Percentiles rank a stretch among this genome's conserved stretches.
Evolutionary conservation across 2,888 invertebrate species (phyloP).

Genomic region (Tenthredo livida): DNA sequence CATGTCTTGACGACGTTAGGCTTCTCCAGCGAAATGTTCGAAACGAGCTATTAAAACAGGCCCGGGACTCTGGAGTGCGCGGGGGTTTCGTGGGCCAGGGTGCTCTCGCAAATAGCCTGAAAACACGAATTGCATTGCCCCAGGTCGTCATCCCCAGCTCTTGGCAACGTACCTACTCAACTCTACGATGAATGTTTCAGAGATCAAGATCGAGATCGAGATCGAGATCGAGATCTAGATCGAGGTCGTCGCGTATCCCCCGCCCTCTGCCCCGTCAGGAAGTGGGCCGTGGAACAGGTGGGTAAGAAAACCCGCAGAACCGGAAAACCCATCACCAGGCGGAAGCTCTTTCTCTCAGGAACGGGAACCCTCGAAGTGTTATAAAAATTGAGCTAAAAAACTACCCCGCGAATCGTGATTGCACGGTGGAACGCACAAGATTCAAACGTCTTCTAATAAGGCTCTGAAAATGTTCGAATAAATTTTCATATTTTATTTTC

Average conservation of each 20-base stretch:
- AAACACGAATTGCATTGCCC: conserved; percentile 51
- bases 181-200: conserved; percentile 26
- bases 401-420: not conserved
- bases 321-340: conserved; percentile 7
- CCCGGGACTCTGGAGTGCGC: conserved; percentile 10
- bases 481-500: too few species aligned
- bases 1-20: conserved; percentile 42
- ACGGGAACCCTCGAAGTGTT: conserved; percentile 14
- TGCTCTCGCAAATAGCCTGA: conserved; percentile 37
- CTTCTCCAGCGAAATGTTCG: conserved; percentile 43
- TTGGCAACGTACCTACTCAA: not conserved
- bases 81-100: conserved; percentile 1
- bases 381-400: conserved; percentile 10
- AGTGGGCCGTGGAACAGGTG: conserved; percentile 28
- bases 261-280: not conserved
- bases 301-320: conserved; percentile 28
- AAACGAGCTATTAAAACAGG: conserved; percentile 47
- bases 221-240: conserved; percentile 1
- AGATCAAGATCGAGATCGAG: conserved; percentile 33
- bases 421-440: conserved; percentile 2
- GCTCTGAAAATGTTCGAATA: not conserved
- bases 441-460: not conserved
- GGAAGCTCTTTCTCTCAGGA: conserved; percentile 24
- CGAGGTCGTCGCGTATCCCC: not conserved
- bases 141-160: conserved; percentile 15